Base-by-base conservation (phyloP, 2,797 vertebrate species). In the Ptychadena robeensis region DNA sequence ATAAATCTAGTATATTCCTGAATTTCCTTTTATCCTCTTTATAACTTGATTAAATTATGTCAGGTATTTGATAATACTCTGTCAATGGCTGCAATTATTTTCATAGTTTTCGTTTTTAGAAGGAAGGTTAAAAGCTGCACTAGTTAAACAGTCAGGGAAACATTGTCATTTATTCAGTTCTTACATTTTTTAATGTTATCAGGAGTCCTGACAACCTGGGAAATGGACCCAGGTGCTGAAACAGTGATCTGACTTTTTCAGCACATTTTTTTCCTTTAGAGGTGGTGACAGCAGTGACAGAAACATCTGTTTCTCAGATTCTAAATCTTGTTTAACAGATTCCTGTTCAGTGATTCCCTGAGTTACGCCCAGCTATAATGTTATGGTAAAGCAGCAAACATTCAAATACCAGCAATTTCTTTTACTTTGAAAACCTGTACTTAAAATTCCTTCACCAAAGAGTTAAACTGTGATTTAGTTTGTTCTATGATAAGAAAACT, bases 241-340 rank as follows among this genome's bases (percentile, higher is more conserved):
- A 70, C 63, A 71, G 32, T 37, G 67, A 77, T 82, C 37, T 77
- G 57, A 63, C 65, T 67, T 57, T 79, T 69, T 79, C 32, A 48
- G 53, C 66, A 71, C 73, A 64, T 77, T 82, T 82, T 75, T 61
- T 82, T 82, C 38, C 66, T 65, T 38, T 40, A 65, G 66, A 82
- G 73, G 81, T 82, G 81, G 81, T 82, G 81, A 82, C 81, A 82
- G 73, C 73, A 63, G 40, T 77, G 81, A 77, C 81, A 82, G 73
- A 82, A 82, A 82, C 81, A 82, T 77, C 81, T 82, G 81, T 82
- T 82, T 82, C 57, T 70, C 35, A 64, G 72, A 77, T 82, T 77
- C 35, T 76, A 63, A 82, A 77, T 82, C 73, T 77, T 82, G 32
- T 14, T 76, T 63, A 70, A 64, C 65, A 69, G 65, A 76, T 77